Conservation (phyloP, 2,113 vertebrate genomes). For the Tragulus kanchil region DNA sequence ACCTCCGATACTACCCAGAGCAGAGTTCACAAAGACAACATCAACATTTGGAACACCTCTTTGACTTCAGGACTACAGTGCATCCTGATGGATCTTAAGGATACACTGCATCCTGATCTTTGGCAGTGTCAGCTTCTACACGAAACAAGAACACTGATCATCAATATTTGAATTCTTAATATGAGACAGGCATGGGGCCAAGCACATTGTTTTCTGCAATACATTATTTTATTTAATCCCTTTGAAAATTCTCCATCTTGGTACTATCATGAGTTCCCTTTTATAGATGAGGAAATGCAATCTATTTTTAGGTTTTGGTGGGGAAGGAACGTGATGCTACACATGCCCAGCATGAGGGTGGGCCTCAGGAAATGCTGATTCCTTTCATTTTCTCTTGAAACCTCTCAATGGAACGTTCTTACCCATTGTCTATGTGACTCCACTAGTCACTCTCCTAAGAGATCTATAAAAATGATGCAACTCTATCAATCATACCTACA, state of each 20-base stretch:
- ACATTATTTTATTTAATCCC: background rate
- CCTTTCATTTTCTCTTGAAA: background rate
- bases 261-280: background rate
- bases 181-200: background rate
- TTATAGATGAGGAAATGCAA: background rate
- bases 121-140: background rate
- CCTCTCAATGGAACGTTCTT: background rate
- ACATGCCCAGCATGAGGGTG: accelerated
- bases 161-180: background rate
- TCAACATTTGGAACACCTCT: background rate
- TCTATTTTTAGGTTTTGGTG: background rate
- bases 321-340: too few relatives aligned
- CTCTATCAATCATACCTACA: background rate
- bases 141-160: background rate
- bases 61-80: background rate
- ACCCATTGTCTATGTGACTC: background rate
- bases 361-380: background rate
- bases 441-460: background rate
- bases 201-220: background rate
- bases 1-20: too few relatives aligned
- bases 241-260: background rate
- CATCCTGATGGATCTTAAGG: background rate
- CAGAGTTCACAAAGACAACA: background rate
- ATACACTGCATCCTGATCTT: background rate
- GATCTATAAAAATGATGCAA: background rate